Base-by-base conservation (phyloP, 2,113 vertebrate genomes). In the Triplophysa tibetana region DNA sequence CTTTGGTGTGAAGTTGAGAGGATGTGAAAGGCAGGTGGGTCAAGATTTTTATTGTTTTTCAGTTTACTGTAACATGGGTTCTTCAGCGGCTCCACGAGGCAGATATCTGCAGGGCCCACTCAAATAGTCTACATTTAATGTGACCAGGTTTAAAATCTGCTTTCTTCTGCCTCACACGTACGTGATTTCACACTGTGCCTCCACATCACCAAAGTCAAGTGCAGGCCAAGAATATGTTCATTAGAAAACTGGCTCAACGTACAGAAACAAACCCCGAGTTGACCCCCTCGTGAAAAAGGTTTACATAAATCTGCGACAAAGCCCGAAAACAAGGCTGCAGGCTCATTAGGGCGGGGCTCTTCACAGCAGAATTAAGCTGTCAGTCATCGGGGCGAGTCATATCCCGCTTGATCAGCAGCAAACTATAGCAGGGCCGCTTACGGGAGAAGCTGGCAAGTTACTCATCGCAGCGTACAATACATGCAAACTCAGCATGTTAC, bases 1-100 rank as follows among this genome's bases (percentile, higher is more conserved):
- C 91, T 94, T 95, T 92, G 93, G 93, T 93, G 93, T 92, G 86
- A 92, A 88, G 90, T 87, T 41, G 88, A 89, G 86, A 91, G 85
- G 79, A 12, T 17, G 82, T 45, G 82, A 89, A 81, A 85, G 69
- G 85, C 83, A 69, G 83, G 58, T 17, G 38, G 62, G 41, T 29
- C 12, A 19, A 6, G 58, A 24, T 23, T 26, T 21, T 48, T 54
- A 65, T 70, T 43, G 66, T 72, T 33, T 29, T 19, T 0, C 14
- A 66, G 69, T 82, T 58, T 10, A n/a, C 41, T 11, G 17, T 50
- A 54, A 69, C 48, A 19, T 23, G 21, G 8, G 10, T 70, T 78
- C 67, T 43, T 54, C 56, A n/a, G 26, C 3, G 26, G 75, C 17
- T 19, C 11, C 61, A 33, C n/a, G 16, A 24, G 50, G 10, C 10